phyloP scores from a whole-genome alignment of 2,888 invertebrate species.

The Drosophila borealis region DNA sequence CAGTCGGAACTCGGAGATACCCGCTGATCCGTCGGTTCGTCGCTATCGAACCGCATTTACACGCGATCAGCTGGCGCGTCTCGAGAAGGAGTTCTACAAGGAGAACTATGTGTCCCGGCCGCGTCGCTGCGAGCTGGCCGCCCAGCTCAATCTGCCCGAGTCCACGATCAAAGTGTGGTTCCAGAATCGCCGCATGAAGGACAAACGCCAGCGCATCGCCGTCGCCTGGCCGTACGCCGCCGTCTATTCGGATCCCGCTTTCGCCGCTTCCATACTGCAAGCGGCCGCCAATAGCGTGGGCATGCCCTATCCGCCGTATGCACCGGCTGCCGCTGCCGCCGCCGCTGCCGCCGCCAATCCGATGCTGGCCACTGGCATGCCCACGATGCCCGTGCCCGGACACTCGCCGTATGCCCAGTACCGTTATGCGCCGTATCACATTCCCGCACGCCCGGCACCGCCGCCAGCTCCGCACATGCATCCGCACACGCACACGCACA shows the following conservation, averaged over 20 bases:
- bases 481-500: constrained; percentile 84
- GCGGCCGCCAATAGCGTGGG: constrained; percentile 92
- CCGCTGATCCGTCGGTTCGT: constrained; percentile 89
- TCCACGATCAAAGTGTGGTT: constrained; percentile 99
- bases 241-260: constrained; percentile 96
- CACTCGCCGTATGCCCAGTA: constrained; percentile 83
- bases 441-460: constrained; percentile 85
- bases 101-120: constrained; percentile 99
- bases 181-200: constrained; percentile 87
- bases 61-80: constrained; percentile 94
- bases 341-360: constrained; percentile 83
- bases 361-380: constrained; percentile 85
- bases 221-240: constrained; percentile 98
- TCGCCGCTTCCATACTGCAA: constrained; percentile 96
- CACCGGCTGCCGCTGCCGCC: constrained; percentile 72
- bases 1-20: constrained; percentile 82
- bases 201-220: constrained; percentile 97
- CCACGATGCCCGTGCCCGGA: constrained; percentile 86
- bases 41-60: constrained; percentile 99
- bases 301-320: constrained; percentile 88
- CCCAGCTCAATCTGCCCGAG: constrained; percentile 96
- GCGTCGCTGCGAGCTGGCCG: constrained; percentile 96
- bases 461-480: constrained; percentile 80
- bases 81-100: constrained; percentile 98
- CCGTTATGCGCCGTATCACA: constrained; percentile 86